Conservation (phyloP, 2,113 vertebrate species). For the Malurus melanocephalus region DNA sequence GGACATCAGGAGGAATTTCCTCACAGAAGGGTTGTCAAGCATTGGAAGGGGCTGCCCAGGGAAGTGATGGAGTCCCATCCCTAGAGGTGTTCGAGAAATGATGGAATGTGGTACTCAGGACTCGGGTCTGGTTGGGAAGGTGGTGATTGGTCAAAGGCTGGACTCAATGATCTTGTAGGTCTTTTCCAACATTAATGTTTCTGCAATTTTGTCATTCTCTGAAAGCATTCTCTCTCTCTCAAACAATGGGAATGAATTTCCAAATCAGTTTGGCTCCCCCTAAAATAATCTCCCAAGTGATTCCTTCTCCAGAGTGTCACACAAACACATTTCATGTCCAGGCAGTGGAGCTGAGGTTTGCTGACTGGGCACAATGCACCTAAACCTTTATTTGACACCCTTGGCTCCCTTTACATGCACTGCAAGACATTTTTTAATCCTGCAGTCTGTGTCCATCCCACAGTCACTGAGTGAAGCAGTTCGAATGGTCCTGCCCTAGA, state of each 20-base stretch:
- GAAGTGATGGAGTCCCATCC: too few relatives aligned
- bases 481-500: neutral
- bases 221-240: neutral
- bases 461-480: neutral
- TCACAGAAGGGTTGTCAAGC: neutral
- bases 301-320: neutral
- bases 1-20: neutral
- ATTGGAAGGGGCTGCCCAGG: neutral
- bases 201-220: neutral
- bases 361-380: neutral
- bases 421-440: neutral
- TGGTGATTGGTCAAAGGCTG: neutral
- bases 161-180: neutral
- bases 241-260: neutral
- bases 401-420: neutral
- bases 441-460: neutral
- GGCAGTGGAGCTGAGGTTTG: neutral
- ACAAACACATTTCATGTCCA: neutral
- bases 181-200: neutral
- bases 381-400: neutral
- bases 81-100: neutral
- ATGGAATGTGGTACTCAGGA: rapidly evolving
- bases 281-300: neutral
- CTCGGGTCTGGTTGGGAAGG: neutral
- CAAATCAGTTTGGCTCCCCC: neutral